Base-by-base conservation (phyloP, 2,113 vertebrate genomes). In the Cavia porcellus region DNA sequence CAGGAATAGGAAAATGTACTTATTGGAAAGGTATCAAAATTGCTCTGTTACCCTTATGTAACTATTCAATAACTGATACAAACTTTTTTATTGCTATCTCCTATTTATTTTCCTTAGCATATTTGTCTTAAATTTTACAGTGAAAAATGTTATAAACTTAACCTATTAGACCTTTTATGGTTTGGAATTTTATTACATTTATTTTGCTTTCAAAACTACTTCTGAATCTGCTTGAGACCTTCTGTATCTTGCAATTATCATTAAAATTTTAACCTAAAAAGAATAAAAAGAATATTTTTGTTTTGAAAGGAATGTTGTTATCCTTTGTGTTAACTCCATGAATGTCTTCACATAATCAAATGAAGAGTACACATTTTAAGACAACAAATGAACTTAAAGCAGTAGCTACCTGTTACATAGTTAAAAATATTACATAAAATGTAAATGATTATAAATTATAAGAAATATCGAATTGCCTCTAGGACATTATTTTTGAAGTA, bases 151-250 rank as follows among this genome's bases (percentile, higher is more conserved):
- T 45, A 0, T n/a, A 55, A 74, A 10, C 35, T 84, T 95, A 86
- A 96, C 83, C 30, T 92, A 62, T 45, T 35, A 30, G 19, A 57
- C n/a, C 45, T 38, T 7, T n/a, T 5, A 20, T 47, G 25, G 72
- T 35, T 77, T 35, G 4, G 86, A 70, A n/a, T 10, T 42, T 68
- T 50, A 68, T 14, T 85, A 64, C 57, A 28, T 32, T 86, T 35
- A 95, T 77, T 52, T 94, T 9, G 17, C 38, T 47, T 94, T 96
- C 20, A 89, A 90, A 96, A 57, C 7, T 35, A 68, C 17, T 92
- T 77, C 2, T 70, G 52, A 95, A 22, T 77, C 50, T 94, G 62
- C 2, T 3, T 68, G 2, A 5, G 22, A 64, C 85, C 96, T 92
- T 81, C 5, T 68, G 6, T 75, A 42, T 38, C 12, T 66, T 82